Conservation (phyloP, 2,797 vertebrate genomes). For the Eleutherodactylus coqui region DNA sequence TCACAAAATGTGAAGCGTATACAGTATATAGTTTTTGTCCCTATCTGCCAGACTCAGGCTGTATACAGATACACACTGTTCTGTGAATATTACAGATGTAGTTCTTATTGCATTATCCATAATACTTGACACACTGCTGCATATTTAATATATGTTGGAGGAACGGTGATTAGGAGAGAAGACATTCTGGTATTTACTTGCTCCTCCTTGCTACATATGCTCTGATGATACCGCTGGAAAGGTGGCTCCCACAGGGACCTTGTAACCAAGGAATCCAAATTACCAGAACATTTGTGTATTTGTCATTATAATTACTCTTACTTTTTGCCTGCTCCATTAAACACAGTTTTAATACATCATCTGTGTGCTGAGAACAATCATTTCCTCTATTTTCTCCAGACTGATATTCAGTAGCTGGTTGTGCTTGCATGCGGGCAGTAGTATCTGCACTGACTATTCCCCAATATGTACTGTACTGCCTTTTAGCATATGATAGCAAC, state of each 20-base stretch:
- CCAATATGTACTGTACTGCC: not conserved
- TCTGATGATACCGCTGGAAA: constrained; percentile 25
- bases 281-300: constrained; percentile 45
- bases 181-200: constrained; percentile 3
- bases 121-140: constrained; percentile 21
- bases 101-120: constrained; percentile 23
- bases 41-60: not conserved
- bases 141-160: constrained; percentile 33
- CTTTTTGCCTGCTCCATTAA: constrained; percentile 35
- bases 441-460: not conserved
- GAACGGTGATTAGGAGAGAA: constrained; percentile 25
- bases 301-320: constrained; percentile 47
- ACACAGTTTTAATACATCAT: constrained; percentile 37
- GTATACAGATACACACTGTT: constrained; percentile 1
- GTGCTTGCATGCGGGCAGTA: not conserved
- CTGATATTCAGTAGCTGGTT: not conserved
- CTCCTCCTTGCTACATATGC: constrained; percentile 36
- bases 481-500: not conserved
- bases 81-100: constrained; percentile 6
- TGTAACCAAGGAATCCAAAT: constrained; percentile 44
- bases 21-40: too few relatives aligned
- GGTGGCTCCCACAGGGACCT: constrained; percentile 40
- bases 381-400: not conserved
- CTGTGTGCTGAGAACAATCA: not conserved
- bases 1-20: too few relatives aligned